Evolutionary conservation across 2,888 invertebrate genomes (phyloP).

Genomic region (Brachycybe producta): DNA sequence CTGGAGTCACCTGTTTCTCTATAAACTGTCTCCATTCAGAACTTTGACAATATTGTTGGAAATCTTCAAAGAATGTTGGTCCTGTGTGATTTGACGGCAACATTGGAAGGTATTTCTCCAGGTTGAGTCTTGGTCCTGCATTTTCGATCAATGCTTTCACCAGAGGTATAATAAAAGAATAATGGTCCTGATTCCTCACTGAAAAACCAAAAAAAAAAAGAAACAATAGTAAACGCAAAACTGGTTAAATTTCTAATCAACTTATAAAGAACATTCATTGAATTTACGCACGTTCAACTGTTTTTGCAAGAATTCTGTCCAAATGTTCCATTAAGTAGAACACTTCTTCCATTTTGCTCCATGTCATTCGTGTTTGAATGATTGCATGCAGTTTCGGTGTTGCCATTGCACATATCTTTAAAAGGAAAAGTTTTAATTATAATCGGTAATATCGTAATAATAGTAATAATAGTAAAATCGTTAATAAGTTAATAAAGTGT

Average conservation of each 20-base stretch:
- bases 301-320: constrained; percentile 12
- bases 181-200: constrained; percentile 38
- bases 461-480: too few species aligned
- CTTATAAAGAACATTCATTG: not conserved
- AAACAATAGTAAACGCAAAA: not conserved
- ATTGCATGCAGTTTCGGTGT: constrained; percentile 47
- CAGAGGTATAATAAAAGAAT: constrained; percentile 48
- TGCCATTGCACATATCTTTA: constrained; percentile 46
- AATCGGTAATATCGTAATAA: too few species aligned
- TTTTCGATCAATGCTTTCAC: constrained; percentile 48
- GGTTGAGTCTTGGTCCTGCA: constrained; percentile 28
- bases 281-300: constrained; percentile 12
- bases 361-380: constrained; percentile 39
- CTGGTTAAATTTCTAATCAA: not conserved
- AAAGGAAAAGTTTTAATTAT: constrained; percentile 17
- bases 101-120: constrained; percentile 35
- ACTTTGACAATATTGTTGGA: constrained; percentile 42
- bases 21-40: constrained; percentile 45
- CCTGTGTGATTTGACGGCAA: constrained; percentile 42
- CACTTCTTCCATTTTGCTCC: constrained; percentile 29
- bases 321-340: constrained; percentile 12
- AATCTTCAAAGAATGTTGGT: constrained; percentile 47
- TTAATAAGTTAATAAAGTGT: too few species aligned
- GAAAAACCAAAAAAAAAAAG: not conserved
- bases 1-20: constrained; percentile 41